Conservation (phyloP, 2,888 invertebrate species). For the Pandemis cinnamomeana region DNA sequence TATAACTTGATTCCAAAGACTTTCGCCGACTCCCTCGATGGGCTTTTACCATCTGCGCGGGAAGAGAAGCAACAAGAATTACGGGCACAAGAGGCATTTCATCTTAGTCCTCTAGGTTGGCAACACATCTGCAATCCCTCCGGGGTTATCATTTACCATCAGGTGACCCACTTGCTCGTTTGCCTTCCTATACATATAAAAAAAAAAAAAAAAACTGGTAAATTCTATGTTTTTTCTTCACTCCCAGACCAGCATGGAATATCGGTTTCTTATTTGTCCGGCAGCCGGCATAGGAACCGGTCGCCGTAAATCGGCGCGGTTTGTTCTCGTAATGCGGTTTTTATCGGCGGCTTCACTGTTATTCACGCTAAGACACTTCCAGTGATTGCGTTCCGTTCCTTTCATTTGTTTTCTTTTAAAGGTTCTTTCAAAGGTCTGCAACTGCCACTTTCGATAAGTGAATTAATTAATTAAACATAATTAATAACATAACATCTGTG, state of each 20-base stretch:
- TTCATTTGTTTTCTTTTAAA: conserved; percentile 25
- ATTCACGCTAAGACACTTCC: conserved; percentile 40
- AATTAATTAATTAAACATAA: not conserved
- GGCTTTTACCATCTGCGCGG: too few relatives aligned
- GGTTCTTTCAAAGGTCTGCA: not conserved
- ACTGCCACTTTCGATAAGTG: not conserved
- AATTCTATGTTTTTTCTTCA: too few relatives aligned
- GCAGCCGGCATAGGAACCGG: conserved; percentile 44
- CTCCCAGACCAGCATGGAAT: not conserved
- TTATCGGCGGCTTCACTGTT: conserved; percentile 45
- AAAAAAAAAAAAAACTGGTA: too few relatives aligned
- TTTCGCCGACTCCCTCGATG: too few relatives aligned
- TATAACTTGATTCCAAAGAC: too few relatives aligned
- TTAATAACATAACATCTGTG: not conserved
- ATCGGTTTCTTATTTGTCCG: conserved; percentile 11
- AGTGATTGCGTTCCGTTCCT: conserved; percentile 42
- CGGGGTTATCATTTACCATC: too few relatives aligned
- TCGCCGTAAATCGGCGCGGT: conserved; percentile 47
- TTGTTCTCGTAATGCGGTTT: conserved; percentile 51
- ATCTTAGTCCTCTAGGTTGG: too few relatives aligned
- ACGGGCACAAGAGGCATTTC: too few relatives aligned
- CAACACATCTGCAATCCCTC: too few relatives aligned
- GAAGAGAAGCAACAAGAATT: too few relatives aligned
- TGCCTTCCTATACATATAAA: too few relatives aligned
- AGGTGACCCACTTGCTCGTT: too few relatives aligned